Conservation (phyloP, 2,888 invertebrate genomes). For the Pegoplata infirma region DNA sequence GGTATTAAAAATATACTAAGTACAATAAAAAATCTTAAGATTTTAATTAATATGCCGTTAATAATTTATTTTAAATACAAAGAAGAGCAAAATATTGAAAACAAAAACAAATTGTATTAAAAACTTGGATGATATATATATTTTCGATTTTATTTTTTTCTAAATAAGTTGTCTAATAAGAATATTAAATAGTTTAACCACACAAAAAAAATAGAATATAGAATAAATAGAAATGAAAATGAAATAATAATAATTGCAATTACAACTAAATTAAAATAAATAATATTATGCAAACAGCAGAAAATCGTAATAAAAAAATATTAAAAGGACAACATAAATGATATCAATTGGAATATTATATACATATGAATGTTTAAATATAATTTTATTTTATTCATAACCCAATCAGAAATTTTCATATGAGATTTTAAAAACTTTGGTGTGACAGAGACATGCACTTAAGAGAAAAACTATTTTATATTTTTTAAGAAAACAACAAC, state of each 20-base stretch:
- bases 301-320: constrained; percentile 1
- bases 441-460: too few species aligned
- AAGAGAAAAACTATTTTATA: too few species aligned
- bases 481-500: too few species aligned
- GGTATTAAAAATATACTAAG: too few species aligned
- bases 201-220: neutral
- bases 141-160: neutral
- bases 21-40: constrained; percentile 16
- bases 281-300: constrained; percentile 55
- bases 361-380: neutral
- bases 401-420: too few species aligned
- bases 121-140: too few species aligned
- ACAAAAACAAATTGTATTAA: too few species aligned
- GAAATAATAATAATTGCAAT: constrained; percentile 48
- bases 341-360: constrained; percentile 55
- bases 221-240: neutral
- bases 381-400: neutral
- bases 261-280: constrained; percentile 61
- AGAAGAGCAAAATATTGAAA: too few species aligned
- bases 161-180: neutral
- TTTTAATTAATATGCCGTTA: constrained; percentile 13
- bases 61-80: neutral
- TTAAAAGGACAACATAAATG: constrained; percentile 5
- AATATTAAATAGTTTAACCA: neutral
- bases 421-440: too few species aligned